A percentile compares a stretch with the other conserved stretches of the same genome.
Evolutionary conservation across 2,888 invertebrate species (phyloP).

Genomic region (Drymonia ruficornis): DNA sequence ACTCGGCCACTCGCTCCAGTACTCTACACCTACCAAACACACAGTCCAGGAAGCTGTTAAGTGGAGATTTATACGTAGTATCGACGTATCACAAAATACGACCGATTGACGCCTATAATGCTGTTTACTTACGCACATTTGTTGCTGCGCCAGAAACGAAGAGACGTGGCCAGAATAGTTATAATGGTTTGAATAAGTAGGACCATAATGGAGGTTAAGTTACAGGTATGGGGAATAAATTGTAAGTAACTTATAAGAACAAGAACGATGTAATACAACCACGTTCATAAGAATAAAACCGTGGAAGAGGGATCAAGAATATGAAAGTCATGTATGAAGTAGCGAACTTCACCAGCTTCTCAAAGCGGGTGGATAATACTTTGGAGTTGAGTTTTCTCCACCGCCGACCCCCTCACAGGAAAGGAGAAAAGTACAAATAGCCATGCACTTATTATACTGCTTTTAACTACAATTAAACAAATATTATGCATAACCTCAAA

Average conservation of each 20-base stretch:
- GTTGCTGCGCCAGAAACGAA: conserved; percentile 5
- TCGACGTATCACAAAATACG: conserved; percentile 35
- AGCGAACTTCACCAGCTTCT: not conserved
- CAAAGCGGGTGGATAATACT: no score
- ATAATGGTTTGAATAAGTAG: not conserved
- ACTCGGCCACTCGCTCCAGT: not conserved
- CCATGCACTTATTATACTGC: no score
- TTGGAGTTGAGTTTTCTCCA: no score
- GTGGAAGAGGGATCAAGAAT: not conserved
- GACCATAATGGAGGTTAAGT: conserved; percentile 8
- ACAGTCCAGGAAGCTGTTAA: conserved; percentile 34
- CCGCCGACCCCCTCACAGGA: no score
- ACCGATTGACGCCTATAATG: conserved; percentile 38
- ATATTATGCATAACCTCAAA: no score
- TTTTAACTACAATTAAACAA: no score
- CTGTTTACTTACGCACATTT: conserved; percentile 28
- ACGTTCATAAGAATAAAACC: no score
- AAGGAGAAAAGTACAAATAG: no score
- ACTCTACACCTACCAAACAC: conserved; percentile 13
- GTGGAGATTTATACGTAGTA: conserved; percentile 46
- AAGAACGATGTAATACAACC: not conserved
- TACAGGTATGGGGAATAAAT: not conserved
- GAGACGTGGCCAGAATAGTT: conserved; percentile 9
- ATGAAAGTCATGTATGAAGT: not conserved
- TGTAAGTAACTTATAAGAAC: not conserved